Conservation (phyloP, 2,888 invertebrate species). For the Tipula lateralis region DNA sequence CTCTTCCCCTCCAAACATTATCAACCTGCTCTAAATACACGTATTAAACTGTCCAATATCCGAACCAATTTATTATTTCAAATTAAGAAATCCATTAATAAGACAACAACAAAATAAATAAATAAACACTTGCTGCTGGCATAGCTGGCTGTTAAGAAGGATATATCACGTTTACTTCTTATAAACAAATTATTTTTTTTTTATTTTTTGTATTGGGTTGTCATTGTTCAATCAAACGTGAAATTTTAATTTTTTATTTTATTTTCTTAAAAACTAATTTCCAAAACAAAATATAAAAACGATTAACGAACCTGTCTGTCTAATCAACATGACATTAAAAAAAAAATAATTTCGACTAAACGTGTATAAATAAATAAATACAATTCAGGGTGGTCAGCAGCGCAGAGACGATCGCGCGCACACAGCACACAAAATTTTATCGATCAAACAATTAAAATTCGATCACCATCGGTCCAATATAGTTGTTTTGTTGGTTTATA, state of each 20-base stretch:
- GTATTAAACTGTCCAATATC: neutral
- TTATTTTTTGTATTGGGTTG: neutral
- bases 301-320: neutral
- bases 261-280: neutral
- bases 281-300: slow-evolving; percentile 24
- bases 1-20: neutral
- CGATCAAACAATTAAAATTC: slow-evolving; percentile 24
- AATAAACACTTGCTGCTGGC: neutral
- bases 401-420: neutral
- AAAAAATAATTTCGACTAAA: neutral
- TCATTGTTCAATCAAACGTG: slow-evolving; percentile 24
- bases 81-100: slow-evolving; percentile 24
- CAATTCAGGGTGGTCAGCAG: slow-evolving; percentile 5
- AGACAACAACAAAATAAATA: neutral
- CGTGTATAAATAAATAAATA: neutral
- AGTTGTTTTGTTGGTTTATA: neutral
- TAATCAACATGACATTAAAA: slow-evolving; percentile 19
- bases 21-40: neutral
- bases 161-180: neutral
- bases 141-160: neutral
- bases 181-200: neutral
- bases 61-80: slow-evolving; percentile 1
- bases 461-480: neutral
- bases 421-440: neutral
- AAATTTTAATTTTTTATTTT: neutral